Base-by-base conservation (phyloP, 2,888 invertebrate species). In the Drosophila prolongata region DNA sequence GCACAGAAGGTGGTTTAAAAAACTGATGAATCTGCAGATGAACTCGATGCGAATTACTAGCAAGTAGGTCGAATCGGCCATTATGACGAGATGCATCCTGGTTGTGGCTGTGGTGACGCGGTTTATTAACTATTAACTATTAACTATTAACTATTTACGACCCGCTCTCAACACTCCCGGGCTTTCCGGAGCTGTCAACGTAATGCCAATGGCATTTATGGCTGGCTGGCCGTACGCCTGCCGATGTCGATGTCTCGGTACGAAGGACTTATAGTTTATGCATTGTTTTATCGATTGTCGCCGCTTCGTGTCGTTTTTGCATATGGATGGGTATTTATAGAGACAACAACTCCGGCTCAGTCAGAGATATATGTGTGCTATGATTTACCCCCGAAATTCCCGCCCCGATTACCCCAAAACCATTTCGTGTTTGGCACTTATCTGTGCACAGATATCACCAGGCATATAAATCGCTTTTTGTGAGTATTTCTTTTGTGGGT, bases 261-360 rank as follows among this genome's bases (percentile, higher is more conserved):
- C 83, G 83, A 88, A 88, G 78, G 77, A 88, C 87, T 80, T 84
- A 74, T 78, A 78, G 80, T 80, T 83, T 80, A 77, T 87, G 82
- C 89, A 82, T 90, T 91, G 90, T 90, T 90, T 90, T 90, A 91
- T 90, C 90, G 90, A 90, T 90, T 91, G 86, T 84, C 77, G 82
- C 83, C 76, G 50, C 69, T 75, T 80, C 73, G 80, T 80, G 76
- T 80, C 73, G 71, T 47, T 77, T 83, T 74, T 73, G 62, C 78
- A 78, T 80, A 76, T 73, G 62, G 49, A 58, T 69, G 38, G 58
- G 62, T 84, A 83, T 87, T 80, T 80, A 75, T 84, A 87, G 87
- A 68, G 68, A 47, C 60, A 64, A 66, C 58, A 53, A 54, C 57
- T 49, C 37, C 43, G 19, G 16, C 24, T 37, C 14, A 38, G 30